Percentiles rank a stretch among this genome's conserved stretches.
Conservation (phyloP, 2,797 vertebrate species). For the Melanogrammus aeglefinus region DNA sequence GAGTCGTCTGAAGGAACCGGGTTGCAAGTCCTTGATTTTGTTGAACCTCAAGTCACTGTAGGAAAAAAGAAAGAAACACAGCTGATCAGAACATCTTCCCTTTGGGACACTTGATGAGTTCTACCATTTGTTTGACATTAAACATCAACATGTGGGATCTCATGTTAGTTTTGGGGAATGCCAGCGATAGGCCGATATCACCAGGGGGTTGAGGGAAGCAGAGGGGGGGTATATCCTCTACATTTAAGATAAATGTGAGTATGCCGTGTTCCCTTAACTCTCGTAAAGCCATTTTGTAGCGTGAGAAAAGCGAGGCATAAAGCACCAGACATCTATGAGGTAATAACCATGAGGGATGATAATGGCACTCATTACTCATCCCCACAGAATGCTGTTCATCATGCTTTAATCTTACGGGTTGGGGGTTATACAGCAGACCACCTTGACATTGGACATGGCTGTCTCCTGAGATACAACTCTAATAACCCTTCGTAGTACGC, state of each 20-base stretch:
- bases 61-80: conserved; percentile 34
- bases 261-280: not conserved
- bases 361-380: conserved; percentile 43
- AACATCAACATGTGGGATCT: not conserved
- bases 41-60: conserved; percentile 95
- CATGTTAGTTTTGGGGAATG: not conserved
- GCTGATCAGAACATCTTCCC: conserved; percentile 4
- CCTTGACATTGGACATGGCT: conserved; percentile 11
- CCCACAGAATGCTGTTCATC: conserved; percentile 42
- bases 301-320: conserved; percentile 6
- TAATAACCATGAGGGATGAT: conserved; percentile 28
- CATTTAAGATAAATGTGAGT: not conserved
- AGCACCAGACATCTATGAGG: not conserved
- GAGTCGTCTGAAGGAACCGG: conserved; percentile 84
- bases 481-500: conserved; percentile 31
- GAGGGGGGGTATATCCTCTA: not conserved
- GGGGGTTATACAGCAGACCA: not conserved
- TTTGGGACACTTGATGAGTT: not conserved
- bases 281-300: not conserved
- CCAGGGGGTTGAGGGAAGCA: not conserved
- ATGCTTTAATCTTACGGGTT: conserved; percentile 33
- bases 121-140: not conserved
- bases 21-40: conserved; percentile 94
- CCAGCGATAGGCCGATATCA: not conserved
- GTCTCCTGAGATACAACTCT: conserved; percentile 26